phyloP scores from a whole-genome alignment of 2,888 invertebrate species.

The Ceriagrion tenellum region DNA sequence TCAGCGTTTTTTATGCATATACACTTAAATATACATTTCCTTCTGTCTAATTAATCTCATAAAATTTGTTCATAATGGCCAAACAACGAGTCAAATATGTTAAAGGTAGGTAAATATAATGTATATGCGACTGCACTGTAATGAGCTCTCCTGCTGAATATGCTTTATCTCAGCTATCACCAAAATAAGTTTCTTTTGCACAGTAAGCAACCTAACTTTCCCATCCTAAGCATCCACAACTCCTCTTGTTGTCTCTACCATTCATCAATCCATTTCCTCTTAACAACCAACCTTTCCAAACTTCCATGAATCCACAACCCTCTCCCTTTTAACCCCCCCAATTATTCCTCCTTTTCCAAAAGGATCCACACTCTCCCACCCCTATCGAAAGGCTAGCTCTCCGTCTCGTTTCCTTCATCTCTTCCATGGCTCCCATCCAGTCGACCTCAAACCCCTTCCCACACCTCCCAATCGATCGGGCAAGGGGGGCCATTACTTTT shows the following conservation, averaged over 20 bases:
- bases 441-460: conserved; percentile 1
- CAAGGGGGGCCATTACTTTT: conserved; percentile 28
- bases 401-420: neutral
- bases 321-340: neutral
- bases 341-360: neutral
- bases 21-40: no score
- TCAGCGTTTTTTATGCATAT: neutral
- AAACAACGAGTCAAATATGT: no score
- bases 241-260: no score
- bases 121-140: no score
- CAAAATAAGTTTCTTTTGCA: no score
- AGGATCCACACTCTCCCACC: neutral
- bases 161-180: no score
- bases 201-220: neutral
- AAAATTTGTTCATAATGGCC: no score
- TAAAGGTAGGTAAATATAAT: no score
- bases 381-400: neutral
- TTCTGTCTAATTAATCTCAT: no score
- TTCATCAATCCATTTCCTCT: neutral
- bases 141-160: no score
- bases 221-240: no score
- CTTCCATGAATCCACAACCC: neutral
- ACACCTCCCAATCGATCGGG: conserved; percentile 41
- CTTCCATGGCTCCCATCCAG: neutral
- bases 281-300: neutral